Evolutionary conservation across 2,888 invertebrate species (phyloP).

Genomic region (Lordiphosa andalusiaca): DNA sequence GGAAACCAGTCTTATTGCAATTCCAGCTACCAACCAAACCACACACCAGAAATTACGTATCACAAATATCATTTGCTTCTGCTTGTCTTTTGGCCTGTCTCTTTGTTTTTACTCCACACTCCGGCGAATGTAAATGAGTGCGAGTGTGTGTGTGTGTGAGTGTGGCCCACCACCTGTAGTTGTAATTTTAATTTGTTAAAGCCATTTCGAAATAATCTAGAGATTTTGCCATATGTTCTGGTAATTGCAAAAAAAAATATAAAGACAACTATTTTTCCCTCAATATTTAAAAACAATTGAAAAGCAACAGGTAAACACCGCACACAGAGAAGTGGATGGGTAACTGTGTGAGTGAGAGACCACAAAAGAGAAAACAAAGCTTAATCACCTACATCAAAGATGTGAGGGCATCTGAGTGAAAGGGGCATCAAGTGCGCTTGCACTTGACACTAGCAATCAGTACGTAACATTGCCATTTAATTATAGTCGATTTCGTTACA

Average conservation of each 20-base stretch:
- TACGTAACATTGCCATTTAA: background rate
- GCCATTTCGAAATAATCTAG: constrained; percentile 37
- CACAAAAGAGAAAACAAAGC: constrained; percentile 72
- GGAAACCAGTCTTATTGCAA: constrained; percentile 76
- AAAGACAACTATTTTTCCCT: constrained; percentile 32
- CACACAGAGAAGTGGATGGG: constrained; percentile 31
- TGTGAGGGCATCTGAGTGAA: constrained; percentile 1
- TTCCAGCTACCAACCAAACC: constrained; percentile 52
- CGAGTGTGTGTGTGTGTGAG: constrained; percentile 15
- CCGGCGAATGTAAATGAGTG: constrained; percentile 5
- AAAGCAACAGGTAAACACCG: constrained; percentile 62
- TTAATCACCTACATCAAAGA: constrained; percentile 42
- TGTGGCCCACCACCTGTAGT: constrained; percentile 37
- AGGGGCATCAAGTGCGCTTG: background rate
- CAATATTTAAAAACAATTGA: constrained; percentile 62
- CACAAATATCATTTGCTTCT: constrained; percentile 49
- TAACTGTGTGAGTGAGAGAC: constrained; percentile 39
- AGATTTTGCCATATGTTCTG: constrained; percentile 39
- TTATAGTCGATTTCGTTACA: no score
- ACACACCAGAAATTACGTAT: constrained; percentile 72
- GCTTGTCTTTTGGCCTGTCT: constrained; percentile 31
- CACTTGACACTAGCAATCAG: background rate
- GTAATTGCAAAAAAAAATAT: constrained; percentile 56
- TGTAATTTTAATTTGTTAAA: constrained; percentile 34
- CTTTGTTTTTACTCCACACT: constrained; percentile 54